Evolutionary conservation across 2,888 invertebrate genomes (phyloP).

Genomic region (Tenthredo scrophulariae): DNA sequence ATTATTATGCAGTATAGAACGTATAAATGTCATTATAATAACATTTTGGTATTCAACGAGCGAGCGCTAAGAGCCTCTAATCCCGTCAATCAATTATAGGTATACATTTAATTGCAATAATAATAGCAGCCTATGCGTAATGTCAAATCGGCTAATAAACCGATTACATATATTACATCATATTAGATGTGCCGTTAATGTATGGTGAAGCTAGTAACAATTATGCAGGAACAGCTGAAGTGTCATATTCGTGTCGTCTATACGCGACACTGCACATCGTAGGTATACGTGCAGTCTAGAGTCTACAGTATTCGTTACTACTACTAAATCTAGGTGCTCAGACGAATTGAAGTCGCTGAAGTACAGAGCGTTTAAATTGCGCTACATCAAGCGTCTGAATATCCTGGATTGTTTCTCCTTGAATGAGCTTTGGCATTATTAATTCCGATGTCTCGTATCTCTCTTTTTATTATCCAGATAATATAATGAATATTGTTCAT

Average conservation of each 20-base stretch:
- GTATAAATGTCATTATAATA: not conserved
- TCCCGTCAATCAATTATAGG: not conserved
- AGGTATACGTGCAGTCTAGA: not conserved
- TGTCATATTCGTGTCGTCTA: not conserved
- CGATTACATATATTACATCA: not conserved
- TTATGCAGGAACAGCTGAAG: not conserved
- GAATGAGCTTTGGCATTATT: not conserved
- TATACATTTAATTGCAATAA: not conserved
- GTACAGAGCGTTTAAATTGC: not conserved
- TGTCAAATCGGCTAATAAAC: not conserved
- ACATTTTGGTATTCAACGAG: not conserved
- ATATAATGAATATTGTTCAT: not conserved
- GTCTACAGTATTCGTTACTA: not conserved
- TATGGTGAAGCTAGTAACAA: not conserved
- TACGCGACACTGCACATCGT: not conserved
- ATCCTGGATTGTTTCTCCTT: not conserved
- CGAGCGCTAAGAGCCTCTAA: not conserved
- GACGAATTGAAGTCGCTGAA: conserved; percentile 1
- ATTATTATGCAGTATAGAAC: not conserved
- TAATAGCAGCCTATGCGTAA: not conserved
- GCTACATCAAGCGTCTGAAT: not conserved
- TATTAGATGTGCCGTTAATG: not conserved
- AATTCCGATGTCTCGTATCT: not conserved
- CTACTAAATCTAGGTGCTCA: conserved; percentile 4
- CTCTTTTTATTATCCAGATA: not conserved